phyloP scores from a whole-genome alignment of 2,888 invertebrate genomes.

The Epinotia bilunana region DNA sequence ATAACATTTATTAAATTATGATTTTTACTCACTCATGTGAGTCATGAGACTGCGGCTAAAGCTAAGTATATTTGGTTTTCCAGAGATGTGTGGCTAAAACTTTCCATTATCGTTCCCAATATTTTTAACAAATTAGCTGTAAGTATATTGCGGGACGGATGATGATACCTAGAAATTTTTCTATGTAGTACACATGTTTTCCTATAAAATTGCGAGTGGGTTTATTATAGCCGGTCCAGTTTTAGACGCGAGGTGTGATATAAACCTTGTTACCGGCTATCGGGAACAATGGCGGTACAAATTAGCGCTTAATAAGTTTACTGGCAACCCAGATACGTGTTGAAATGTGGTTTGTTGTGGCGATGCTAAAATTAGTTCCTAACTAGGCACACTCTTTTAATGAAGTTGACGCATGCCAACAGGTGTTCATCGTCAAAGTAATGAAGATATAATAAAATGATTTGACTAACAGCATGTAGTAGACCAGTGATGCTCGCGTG shows the following conservation, averaged over 20 bases:
- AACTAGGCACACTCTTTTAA: conserved; percentile 25
- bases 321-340: conserved; percentile 38
- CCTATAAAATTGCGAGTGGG: not conserved
- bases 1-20: too few relatives aligned
- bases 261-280: conserved; percentile 30
- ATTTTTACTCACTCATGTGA: too few relatives aligned
- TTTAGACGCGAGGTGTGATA: conserved; percentile 38
- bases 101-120: not conserved
- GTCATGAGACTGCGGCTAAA: too few relatives aligned
- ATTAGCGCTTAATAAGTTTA: conserved; percentile 38
- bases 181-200: not conserved
- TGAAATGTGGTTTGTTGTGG: conserved; percentile 26
- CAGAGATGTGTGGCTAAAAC: not conserved
- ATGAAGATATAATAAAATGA: conserved; percentile 6
- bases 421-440: conserved; percentile 4
- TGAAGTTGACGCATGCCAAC: conserved; percentile 17
- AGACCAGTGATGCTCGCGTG: too few relatives aligned
- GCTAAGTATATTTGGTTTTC: too few relatives aligned
- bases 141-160: not conserved
- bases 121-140: not conserved
- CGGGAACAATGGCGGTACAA: conserved; percentile 38
- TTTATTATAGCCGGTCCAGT: conserved; percentile 24
- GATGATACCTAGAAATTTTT: not conserved
- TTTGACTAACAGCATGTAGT: not conserved
- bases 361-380: conserved; percentile 32